Percentiles rank a stretch among this genome's conserved stretches.
Conservation (phyloP, 2,113 vertebrate genomes). For the Miniopterus natalensis region DNA sequence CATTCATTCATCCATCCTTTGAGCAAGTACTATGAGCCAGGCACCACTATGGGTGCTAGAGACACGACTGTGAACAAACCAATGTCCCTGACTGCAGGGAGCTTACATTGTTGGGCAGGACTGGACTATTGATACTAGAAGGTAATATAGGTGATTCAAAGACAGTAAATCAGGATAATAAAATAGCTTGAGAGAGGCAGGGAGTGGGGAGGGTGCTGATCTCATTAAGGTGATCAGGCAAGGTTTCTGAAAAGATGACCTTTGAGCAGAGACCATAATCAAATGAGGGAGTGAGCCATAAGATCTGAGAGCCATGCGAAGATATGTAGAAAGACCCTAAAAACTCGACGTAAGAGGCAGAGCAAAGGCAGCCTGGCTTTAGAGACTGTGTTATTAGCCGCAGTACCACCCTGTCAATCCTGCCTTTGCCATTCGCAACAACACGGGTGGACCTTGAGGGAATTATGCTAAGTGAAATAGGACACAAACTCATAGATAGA, state of each 20-base stretch:
- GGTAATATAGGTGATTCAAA: neutral
- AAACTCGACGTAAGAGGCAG: neutral
- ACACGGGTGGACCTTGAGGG: neutral
- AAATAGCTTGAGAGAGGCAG: rapidly evolving
- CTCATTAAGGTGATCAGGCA: neutral
- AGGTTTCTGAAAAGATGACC: neutral
- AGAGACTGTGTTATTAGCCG: neutral
- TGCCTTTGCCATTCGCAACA: neutral
- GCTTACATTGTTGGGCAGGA: neutral
- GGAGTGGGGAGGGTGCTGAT: rapidly evolving
- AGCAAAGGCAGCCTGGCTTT: neutral
- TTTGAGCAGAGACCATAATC: neutral
- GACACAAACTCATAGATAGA: neutral
- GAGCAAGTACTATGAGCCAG: neutral
- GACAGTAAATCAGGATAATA: neutral
- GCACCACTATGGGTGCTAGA: neutral
- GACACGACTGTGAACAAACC: neutral
- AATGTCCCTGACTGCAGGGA: neutral
- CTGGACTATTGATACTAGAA: no score
- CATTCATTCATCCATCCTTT: neutral
- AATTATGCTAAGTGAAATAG: neutral
- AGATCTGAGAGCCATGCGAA: neutral
- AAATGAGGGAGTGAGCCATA: neutral
- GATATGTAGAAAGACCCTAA: neutral
- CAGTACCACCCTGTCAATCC: neutral